Conservation (phyloP, 2,113 vertebrate species). For the Peromyscus leucopus region DNA sequence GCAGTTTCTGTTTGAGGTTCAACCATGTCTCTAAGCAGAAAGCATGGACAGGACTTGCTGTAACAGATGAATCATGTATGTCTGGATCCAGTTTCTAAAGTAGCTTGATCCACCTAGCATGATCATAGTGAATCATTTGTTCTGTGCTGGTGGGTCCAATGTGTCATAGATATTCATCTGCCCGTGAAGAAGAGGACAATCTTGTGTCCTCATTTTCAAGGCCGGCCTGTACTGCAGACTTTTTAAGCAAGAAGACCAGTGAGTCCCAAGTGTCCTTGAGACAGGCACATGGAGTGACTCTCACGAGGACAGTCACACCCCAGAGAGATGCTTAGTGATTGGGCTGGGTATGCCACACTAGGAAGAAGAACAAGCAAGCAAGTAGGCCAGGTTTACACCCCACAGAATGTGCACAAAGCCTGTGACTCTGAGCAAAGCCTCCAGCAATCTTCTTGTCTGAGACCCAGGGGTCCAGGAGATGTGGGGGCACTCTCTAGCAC, state of each 20-base stretch:
- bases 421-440: background rate
- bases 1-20: background rate
- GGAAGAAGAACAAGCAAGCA: background rate
- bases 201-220: background rate
- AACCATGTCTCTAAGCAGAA: background rate
- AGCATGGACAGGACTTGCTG: background rate
- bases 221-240: background rate
- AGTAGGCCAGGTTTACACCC: background rate
- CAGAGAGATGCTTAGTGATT: background rate
- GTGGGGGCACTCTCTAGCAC: background rate
- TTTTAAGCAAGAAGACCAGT: rapidly evolving
- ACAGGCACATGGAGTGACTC: background rate
- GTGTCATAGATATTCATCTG: background rate
- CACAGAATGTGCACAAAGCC: background rate
- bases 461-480: background rate
- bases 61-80: background rate
- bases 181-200: background rate
- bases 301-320: background rate
- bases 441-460: background rate
- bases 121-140: background rate
- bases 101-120: background rate
- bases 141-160: background rate
- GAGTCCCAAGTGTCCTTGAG: background rate
- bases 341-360: background rate
- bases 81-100: background rate